Percentiles rank a stretch among this genome's conserved stretches.
Conservation (phyloP, 1,140 invertebrate species). For the Rhyacophila brunnea region DNA sequence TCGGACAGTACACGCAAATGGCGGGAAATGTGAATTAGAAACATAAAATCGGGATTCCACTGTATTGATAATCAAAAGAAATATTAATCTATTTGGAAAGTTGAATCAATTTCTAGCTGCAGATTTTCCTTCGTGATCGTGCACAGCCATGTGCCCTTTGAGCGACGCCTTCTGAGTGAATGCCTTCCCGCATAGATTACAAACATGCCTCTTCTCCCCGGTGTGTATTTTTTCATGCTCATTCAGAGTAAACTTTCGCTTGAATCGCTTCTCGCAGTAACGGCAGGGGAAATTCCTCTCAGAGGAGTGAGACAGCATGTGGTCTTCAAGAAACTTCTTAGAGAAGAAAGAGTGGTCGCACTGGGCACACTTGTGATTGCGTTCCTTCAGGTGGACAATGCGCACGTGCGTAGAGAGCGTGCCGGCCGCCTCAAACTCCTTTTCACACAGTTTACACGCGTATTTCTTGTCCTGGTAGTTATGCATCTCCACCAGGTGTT, state of each 20-base stretch:
- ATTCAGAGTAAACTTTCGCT: constrained; percentile 35
- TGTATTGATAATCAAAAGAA: too few species aligned
- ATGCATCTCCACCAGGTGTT: constrained; percentile 48
- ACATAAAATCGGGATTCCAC: too few species aligned
- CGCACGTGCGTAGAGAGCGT: constrained; percentile 48
- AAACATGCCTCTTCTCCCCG: constrained; percentile 25
- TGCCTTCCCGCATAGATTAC: constrained; percentile 23
- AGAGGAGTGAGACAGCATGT: constrained; percentile 63
- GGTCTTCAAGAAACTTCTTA: constrained; percentile 49
- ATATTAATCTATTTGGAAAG: too few species aligned
- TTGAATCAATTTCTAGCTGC: too few species aligned
- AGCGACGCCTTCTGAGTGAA: constrained; percentile 36
- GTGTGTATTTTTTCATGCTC: constrained; percentile 34
- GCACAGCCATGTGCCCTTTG: constrained; percentile 24
- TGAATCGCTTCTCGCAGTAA: constrained; percentile 64
- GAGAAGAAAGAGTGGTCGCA: constrained; percentile 53
- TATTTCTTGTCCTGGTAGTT: constrained; percentile 43
- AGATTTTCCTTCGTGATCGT: background rate
- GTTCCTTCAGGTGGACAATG: constrained; percentile 47
- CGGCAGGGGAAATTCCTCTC: constrained; percentile 73
- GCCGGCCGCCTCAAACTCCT: constrained; percentile 46
- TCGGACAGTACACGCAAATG: too few species aligned
- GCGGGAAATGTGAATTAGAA: too few species aligned
- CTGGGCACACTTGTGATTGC: constrained; percentile 47
- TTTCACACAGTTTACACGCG: constrained; percentile 44